A percentile compares a stretch with the other conserved stretches of the same genome.
Evolutionary conservation across 1,140 invertebrate species (phyloP).

Genomic region (Solenopsis invicta): DNA sequence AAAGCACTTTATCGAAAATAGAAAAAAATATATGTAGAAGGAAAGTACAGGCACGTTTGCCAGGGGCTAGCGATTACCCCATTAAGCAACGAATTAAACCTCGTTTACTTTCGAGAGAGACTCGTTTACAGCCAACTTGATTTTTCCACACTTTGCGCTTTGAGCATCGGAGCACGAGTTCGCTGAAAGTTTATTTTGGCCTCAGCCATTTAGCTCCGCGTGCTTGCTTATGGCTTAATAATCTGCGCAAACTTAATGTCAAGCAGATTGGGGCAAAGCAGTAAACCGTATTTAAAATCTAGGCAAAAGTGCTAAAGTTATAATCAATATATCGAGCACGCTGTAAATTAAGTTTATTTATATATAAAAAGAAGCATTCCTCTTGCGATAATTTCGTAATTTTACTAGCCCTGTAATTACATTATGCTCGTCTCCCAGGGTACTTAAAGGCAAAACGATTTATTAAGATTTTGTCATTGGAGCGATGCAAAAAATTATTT

Average conservation of each 20-base stretch:
- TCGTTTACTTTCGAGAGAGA: not conserved
- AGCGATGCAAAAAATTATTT: not conserved
- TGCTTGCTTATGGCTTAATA: conserved; percentile 8
- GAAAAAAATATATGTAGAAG: not conserved
- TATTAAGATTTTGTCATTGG: not conserved
- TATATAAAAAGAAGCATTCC: not conserved
- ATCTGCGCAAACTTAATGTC: conserved; percentile 38
- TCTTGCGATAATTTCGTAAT: not conserved
- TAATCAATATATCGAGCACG: not conserved
- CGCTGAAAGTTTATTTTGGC: conserved; percentile 33
- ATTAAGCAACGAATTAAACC: conserved; percentile 60
- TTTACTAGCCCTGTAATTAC: not conserved
- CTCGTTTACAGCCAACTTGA: conserved; percentile 37
- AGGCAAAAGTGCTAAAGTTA: not conserved
- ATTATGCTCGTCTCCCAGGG: not conserved
- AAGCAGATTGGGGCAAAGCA: conserved; percentile 1
- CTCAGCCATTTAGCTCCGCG: conserved; percentile 8
- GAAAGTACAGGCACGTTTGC: not conserved
- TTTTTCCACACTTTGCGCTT: conserved; percentile 38
- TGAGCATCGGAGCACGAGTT: conserved; percentile 8
- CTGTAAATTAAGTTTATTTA: not conserved
- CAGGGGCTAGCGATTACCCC: conserved; percentile 11
- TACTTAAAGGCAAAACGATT: too few relatives aligned
- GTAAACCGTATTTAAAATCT: not conserved
- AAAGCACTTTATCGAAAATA: not conserved